Evolutionary conservation across 2,113 vertebrate species (phyloP).

Genomic region (Genyomyrus donnyi): DNA sequence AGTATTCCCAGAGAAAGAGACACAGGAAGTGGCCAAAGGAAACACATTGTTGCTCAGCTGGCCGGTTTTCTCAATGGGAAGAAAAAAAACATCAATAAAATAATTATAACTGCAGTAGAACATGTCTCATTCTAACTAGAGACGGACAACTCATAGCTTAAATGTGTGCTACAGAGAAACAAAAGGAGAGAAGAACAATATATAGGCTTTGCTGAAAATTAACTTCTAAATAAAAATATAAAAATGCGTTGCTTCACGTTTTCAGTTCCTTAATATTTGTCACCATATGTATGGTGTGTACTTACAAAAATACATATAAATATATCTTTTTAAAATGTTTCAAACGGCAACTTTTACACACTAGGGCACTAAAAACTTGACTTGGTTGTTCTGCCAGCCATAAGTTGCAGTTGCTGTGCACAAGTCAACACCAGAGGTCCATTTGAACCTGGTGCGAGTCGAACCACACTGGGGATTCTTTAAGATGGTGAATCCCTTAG

Average conservation of each 20-base stretch:
- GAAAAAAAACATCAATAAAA: conserved; percentile 13
- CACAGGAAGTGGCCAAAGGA: conserved; percentile 27
- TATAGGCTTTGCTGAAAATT: not conserved
- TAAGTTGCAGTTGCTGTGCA: not conserved
- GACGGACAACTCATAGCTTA: not conserved
- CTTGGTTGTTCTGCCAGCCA: not conserved
- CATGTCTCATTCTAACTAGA: not conserved
- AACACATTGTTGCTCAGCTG: conserved; percentile 27
- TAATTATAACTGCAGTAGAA: not conserved
- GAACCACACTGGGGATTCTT: not conserved
- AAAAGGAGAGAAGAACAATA: not conserved
- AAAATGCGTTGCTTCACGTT: not conserved
- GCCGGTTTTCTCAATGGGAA: conserved; percentile 9
- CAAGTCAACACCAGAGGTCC: not conserved
- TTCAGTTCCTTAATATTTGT: not conserved
- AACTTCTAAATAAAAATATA: not conserved
- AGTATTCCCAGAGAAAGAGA: not conserved
- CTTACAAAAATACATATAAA: not conserved
- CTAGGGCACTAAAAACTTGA: not conserved
- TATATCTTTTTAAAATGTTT: not conserved
- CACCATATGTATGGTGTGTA: not conserved
- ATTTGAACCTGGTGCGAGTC: not conserved
- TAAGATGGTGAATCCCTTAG: not conserved
- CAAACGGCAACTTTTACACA: not conserved
- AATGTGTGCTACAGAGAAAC: not conserved